Conservation (phyloP, 2,888 invertebrate species). For the Cephus spinipes region DNA sequence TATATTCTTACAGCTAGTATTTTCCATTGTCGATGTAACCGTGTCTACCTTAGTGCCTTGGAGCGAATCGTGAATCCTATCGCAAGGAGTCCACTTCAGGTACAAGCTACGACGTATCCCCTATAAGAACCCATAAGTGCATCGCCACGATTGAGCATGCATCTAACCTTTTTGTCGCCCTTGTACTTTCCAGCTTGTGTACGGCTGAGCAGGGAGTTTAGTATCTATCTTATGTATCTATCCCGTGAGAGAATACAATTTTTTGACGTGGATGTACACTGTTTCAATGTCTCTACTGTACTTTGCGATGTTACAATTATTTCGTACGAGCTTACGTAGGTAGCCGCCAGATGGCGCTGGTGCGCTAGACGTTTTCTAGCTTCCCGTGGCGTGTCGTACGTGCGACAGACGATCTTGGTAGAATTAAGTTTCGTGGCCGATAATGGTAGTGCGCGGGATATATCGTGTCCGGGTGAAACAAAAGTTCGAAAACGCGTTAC, state of each 20-base stretch:
- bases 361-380: background rate
- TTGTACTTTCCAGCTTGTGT: background rate
- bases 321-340: background rate
- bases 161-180: background rate
- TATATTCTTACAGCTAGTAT: background rate
- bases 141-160: background rate
- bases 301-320: background rate
- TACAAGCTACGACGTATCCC: background rate
- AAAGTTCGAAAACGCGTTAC: conserved; percentile 13
- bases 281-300: background rate
- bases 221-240: background rate
- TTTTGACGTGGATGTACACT: background rate
- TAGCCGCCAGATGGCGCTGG: background rate
- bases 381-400: background rate
- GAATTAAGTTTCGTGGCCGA: background rate
- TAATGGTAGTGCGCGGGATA: background rate
- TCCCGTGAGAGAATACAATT: background rate
- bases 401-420: background rate
- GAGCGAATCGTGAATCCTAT: background rate
- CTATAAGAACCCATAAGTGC: background rate
- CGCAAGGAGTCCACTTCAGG: background rate
- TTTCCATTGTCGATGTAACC: background rate
- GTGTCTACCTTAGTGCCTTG: background rate
- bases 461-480: background rate
- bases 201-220: background rate